Evolutionary conservation across 2,113 vertebrate genomes (phyloP).

Genomic region (Helogale parvula): DNA sequence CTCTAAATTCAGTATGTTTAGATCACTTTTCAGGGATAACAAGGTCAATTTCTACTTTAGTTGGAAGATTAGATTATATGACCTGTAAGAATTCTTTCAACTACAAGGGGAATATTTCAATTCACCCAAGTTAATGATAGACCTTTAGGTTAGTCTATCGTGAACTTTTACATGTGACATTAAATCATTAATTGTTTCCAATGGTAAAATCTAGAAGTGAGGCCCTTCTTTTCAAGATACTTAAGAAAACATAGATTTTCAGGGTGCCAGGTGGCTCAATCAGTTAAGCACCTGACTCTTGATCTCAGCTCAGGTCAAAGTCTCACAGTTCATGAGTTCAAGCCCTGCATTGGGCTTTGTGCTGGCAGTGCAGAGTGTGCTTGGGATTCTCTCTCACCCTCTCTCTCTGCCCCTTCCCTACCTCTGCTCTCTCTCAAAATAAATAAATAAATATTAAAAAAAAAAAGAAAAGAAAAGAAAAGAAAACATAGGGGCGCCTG

Average conservation of each 20-base stretch:
- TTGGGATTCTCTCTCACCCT: too few species aligned
- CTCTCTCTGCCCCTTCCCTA: too few species aligned
- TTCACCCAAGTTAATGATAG: neutral
- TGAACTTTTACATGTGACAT: neutral
- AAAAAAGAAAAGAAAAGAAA: too few species aligned
- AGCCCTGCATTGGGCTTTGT: too few species aligned
- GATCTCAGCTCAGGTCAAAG: too few species aligned
- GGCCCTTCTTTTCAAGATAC: neutral
- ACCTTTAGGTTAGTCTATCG: neutral
- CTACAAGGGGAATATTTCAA: neutral
- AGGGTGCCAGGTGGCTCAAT: too few species aligned
- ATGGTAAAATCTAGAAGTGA: neutral
- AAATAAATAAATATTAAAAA: too few species aligned
- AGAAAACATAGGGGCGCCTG: too few species aligned
- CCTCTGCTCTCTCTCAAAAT: too few species aligned
- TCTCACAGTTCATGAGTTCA: too few species aligned
- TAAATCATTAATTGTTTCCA: neutral
- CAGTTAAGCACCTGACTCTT: too few species aligned
- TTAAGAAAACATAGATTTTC: neutral
- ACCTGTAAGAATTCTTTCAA: neutral
- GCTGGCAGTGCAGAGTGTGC: too few species aligned
- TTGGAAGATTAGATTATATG: neutral
- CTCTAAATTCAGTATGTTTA: conserved; percentile 28
- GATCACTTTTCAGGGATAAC: neutral
- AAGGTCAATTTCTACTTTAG: conserved; percentile 17